phyloP scores from a whole-genome alignment of 2,113 vertebrate genomes.

The Hippocampus mohnikei region DNA sequence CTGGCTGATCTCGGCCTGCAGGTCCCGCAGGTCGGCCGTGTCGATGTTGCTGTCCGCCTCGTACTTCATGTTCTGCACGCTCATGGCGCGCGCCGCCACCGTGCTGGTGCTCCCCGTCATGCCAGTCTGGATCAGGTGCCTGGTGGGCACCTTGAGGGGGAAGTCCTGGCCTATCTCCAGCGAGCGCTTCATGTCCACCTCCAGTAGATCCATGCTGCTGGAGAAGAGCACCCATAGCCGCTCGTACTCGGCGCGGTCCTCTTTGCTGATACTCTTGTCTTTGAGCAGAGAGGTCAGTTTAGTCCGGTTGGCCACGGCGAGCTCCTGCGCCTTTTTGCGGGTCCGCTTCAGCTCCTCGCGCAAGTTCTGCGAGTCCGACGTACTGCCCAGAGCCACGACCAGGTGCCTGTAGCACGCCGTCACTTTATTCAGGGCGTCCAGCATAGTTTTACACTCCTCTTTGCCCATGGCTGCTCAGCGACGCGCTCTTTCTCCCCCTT shows the following conservation, averaged over 20 bases:
- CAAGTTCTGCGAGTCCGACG: conserved; percentile 91
- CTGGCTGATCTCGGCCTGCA: conserved; percentile 87
- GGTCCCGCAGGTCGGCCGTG: conserved; percentile 81
- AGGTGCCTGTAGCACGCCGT: conserved; percentile 92
- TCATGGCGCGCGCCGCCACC: conserved; percentile 87
- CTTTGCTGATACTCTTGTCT: conserved; percentile 79
- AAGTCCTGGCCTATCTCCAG: conserved; percentile 90
- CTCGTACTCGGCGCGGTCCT: conserved; percentile 89
- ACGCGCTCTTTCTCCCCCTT: background rate
- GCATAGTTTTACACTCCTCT: conserved; percentile 91
- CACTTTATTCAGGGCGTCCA: conserved; percentile 90
- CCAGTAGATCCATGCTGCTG: conserved; percentile 91
- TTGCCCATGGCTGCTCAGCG: conserved; percentile 75
- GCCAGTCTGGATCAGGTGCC: conserved; percentile 90
- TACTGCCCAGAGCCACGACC: conserved; percentile 90
- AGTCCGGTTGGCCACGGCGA: conserved; percentile 83
- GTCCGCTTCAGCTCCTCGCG: conserved; percentile 89
- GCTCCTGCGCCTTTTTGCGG: conserved; percentile 88
- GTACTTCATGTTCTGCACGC: conserved; percentile 88
- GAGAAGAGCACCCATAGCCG: conserved; percentile 96
- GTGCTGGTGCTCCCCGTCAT: conserved; percentile 84
- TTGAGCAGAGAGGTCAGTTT: conserved; percentile 84
- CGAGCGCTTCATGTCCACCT: conserved; percentile 91
- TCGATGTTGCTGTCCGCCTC: conserved; percentile 85
- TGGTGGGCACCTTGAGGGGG: conserved; percentile 83